Conservation (phyloP, 2,113 vertebrate species). For the Melanostigma gelatinosum region DNA sequence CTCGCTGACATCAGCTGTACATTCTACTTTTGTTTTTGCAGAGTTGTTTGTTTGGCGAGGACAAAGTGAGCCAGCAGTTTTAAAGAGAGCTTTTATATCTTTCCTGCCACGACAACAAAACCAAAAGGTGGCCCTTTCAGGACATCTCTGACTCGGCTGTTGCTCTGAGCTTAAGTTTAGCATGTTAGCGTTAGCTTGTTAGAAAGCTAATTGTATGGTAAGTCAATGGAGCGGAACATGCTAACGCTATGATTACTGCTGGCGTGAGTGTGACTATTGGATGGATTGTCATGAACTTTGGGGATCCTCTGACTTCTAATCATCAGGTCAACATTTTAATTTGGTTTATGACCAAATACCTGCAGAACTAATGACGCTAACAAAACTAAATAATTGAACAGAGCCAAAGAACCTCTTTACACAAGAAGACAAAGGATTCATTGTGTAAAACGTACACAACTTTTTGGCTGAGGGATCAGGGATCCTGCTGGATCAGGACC, state of each 20-base stretch:
- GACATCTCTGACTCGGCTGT: not conserved
- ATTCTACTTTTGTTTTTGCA: too few species aligned
- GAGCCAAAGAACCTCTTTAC: too few species aligned
- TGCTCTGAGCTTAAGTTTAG: not conserved
- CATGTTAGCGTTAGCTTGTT: not conserved
- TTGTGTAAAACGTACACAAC: not conserved
- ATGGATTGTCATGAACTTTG: not conserved
- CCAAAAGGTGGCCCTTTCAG: not conserved
- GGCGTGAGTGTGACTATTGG: not conserved
- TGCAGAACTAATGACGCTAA: not conserved
- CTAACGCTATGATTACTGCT: not conserved
- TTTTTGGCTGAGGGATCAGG: not conserved
- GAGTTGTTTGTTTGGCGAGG: not conserved
- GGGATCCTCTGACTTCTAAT: not conserved
- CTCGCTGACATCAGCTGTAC: not conserved
- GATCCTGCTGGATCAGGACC: not conserved
- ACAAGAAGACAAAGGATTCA: not conserved
- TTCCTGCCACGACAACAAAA: not conserved
- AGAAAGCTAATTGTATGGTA: not conserved
- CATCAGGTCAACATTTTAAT: not conserved
- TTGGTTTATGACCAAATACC: not conserved
- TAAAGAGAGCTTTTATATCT: not conserved
- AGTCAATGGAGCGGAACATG: not conserved
- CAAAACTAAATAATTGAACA: not conserved
- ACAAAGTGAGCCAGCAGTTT: not conserved